Conservation (phyloP, 1,140 invertebrate species). For the Venustaconcha ellipsiformis region DNA sequence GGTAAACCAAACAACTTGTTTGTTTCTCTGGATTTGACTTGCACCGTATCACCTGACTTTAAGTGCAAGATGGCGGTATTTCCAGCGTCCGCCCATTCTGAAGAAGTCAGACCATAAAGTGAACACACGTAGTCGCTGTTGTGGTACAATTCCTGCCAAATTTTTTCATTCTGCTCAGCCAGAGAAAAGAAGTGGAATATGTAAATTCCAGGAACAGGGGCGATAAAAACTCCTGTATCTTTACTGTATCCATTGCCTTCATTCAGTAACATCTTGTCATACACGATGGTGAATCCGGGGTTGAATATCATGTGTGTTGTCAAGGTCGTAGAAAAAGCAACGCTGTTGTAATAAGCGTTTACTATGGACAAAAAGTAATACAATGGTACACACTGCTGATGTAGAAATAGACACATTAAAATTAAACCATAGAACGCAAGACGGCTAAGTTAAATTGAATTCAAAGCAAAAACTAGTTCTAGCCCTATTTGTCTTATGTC, state of each 20-base stretch:
- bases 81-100: conserved; percentile 15
- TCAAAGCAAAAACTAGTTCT: background rate
- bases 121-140: conserved; percentile 15
- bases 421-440: background rate
- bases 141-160: conserved; percentile 11
- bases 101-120: conserved; percentile 5
- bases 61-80: conserved; percentile 22
- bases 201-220: conserved; percentile 8
- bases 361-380: conserved; percentile 2
- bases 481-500: too few species aligned
- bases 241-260: conserved; percentile 6
- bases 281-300: background rate
- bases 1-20: conserved; percentile 2
- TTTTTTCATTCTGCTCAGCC: background rate
- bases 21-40: background rate
- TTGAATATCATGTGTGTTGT: conserved; percentile 9
- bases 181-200: conserved; percentile 24
- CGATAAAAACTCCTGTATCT: conserved; percentile 8
- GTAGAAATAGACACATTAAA: background rate
- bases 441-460: background rate
- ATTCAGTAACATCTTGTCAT: conserved; percentile 14
- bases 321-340: conserved; percentile 14
- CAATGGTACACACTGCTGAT: background rate
- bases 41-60: conserved; percentile 1
- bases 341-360: background rate